phyloP scores from a whole-genome alignment of 2,888 invertebrate genomes.

The Zhuqinia jingwanae region DNA sequence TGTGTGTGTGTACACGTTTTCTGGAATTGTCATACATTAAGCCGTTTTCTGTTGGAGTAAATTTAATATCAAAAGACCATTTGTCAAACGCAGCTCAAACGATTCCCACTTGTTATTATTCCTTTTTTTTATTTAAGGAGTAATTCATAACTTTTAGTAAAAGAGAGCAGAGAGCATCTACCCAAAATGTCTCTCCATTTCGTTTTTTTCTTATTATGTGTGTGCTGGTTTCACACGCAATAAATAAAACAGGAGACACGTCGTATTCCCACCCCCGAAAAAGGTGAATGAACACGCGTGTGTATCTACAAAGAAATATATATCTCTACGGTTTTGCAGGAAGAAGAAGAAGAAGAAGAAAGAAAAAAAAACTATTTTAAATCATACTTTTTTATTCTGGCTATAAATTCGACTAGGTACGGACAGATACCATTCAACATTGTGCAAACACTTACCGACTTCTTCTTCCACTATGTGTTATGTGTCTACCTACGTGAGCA shows the following conservation, averaged over 20 bases:
- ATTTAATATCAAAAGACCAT: slow-evolving; percentile 74
- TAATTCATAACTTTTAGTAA: slow-evolving; percentile 28
- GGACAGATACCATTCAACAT: too few species aligned
- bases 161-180: neutral
- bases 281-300: neutral
- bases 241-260: slow-evolving; percentile 12
- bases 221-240: neutral
- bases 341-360: too few species aligned
- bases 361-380: too few species aligned
- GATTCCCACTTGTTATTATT: slow-evolving; percentile 42
- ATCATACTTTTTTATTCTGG: too few species aligned
- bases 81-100: slow-evolving; percentile 69
- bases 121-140: neutral
- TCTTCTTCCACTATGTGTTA: too few species aligned
- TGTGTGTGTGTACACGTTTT: slow-evolving; percentile 14
- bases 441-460: too few species aligned
- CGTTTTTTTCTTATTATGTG: neutral
- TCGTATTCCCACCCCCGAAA: neutral
- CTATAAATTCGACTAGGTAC: too few species aligned
- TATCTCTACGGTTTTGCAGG: too few species aligned
- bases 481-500: too few species aligned
- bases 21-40: slow-evolving; percentile 11
- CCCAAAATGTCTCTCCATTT: neutral
- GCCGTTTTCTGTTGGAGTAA: slow-evolving; percentile 21
- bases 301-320: too few species aligned